Evolutionary conservation across 2,113 vertebrate species (phyloP).

Genomic region (Oreocharis arfaki): DNA sequence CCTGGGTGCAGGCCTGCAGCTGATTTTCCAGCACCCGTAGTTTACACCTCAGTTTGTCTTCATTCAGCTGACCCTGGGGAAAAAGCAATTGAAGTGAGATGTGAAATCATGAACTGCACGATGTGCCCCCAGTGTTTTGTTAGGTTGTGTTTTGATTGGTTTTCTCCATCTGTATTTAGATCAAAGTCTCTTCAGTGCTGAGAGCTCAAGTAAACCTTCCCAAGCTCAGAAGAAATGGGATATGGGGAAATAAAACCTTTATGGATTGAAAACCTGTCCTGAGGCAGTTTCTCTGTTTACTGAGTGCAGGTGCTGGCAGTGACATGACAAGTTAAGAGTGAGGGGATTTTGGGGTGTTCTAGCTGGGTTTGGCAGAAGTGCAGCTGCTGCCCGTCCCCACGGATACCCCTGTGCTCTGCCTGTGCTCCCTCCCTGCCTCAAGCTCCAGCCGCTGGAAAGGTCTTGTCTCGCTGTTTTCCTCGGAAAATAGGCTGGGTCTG

Average conservation of each 20-base stretch:
- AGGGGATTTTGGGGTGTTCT: background rate
- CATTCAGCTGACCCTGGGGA: conserved; percentile 84
- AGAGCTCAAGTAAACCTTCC: background rate
- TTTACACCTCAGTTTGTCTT: conserved; percentile 86
- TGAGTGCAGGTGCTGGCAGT: background rate
- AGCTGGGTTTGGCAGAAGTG: background rate
- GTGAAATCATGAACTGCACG: background rate
- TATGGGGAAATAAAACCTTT: background rate
- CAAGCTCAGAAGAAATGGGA: background rate
- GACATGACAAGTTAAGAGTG: background rate
- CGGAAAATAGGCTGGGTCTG: background rate
- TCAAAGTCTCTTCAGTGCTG: background rate
- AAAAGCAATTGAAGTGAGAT: background rate
- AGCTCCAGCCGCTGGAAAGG: background rate
- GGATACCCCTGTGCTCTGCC: rapidly evolving
- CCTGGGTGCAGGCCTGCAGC: conserved; percentile 87
- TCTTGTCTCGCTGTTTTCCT: background rate
- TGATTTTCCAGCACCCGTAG: conserved; percentile 86
- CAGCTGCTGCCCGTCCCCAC: background rate
- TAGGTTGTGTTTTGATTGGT: background rate
- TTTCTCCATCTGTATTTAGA: background rate
- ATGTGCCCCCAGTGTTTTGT: rapidly evolving
- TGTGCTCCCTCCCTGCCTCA: background rate
- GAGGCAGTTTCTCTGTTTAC: background rate
- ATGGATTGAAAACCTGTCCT: background rate